These are phyloP conservation scores for Falcaria lacertinaria DNA, from an alignment of 2,888 invertebrate genomes.

Conservation along the genomic window DNA sequence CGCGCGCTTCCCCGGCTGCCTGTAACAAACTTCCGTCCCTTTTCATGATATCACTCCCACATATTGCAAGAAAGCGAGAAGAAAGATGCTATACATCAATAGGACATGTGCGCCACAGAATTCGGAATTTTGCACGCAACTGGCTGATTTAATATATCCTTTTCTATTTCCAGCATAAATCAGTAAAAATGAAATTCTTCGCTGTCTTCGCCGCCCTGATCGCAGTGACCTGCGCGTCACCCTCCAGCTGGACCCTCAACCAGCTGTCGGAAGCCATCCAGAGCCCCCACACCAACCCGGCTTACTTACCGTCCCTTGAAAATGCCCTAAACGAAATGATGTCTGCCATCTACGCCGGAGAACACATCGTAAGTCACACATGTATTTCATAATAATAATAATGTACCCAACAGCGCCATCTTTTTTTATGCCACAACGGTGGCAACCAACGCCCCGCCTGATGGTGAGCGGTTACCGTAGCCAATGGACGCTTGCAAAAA, in stretches of 20 bases:
- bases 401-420: too few relatives aligned
- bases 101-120: too few relatives aligned
- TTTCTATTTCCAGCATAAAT: constrained; percentile 9
- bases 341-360: constrained; percentile 33
- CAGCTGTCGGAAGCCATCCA: constrained; percentile 43
- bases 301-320: constrained; percentile 34
- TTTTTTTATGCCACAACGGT: too few relatives aligned
- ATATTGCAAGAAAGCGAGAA: too few relatives aligned
- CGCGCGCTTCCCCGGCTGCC: too few relatives aligned
- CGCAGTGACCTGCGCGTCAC: constrained; percentile 24
- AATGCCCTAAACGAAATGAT: constrained; percentile 44
- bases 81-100: too few relatives aligned
- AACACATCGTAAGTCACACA: constrained; percentile 27
- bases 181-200: constrained; percentile 52
- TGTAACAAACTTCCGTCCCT: too few relatives aligned
- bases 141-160: background rate
- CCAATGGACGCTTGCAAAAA: too few relatives aligned
- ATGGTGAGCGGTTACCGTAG: too few relatives aligned
- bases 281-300: constrained; percentile 37
- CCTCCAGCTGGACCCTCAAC: constrained; percentile 31
- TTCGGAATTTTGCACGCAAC: too few relatives aligned
- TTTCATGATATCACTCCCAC: too few relatives aligned
- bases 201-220: constrained; percentile 46
- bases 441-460: too few relatives aligned
- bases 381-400: background rate